Evolutionary conservation across 2,797 vertebrate species (phyloP).

Genomic region (Spinus olivaceus): DNA sequence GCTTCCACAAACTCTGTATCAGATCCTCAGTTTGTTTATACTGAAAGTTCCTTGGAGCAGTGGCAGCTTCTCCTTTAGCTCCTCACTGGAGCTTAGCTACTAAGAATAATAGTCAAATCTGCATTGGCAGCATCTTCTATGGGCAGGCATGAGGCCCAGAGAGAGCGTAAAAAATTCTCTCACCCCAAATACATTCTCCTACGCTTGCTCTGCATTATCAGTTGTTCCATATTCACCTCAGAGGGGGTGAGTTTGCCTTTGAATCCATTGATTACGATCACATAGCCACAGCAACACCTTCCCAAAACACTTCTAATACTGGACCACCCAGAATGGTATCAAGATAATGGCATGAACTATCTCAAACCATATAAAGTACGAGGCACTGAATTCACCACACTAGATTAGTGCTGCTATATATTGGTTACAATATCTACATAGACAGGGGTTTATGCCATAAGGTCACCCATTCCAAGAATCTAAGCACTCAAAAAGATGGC

Average conservation of each 20-base stretch:
- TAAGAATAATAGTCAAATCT: conserved; percentile 4
- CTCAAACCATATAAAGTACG: background rate
- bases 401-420: background rate
- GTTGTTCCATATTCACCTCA: background rate
- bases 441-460: background rate
- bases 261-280: background rate
- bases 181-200: conserved; percentile 1
- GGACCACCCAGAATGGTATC: background rate
- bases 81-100: background rate
- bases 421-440: background rate
- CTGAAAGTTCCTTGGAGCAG: background rate
- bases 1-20: background rate
- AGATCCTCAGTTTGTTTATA: background rate
- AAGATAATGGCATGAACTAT: background rate
- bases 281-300: background rate
- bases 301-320: background rate
- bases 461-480: background rate
- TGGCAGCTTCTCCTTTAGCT: background rate
- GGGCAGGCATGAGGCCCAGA: background rate
- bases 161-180: background rate
- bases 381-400: background rate
- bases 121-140: background rate
- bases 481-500: background rate
- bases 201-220: background rate
- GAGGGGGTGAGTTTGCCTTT: background rate